A percentile compares a stretch with the other conserved stretches of the same genome.
phyloP scores from a whole-genome alignment of 2,797 vertebrate genomes.

The Coracias cyanogaster region DNA sequence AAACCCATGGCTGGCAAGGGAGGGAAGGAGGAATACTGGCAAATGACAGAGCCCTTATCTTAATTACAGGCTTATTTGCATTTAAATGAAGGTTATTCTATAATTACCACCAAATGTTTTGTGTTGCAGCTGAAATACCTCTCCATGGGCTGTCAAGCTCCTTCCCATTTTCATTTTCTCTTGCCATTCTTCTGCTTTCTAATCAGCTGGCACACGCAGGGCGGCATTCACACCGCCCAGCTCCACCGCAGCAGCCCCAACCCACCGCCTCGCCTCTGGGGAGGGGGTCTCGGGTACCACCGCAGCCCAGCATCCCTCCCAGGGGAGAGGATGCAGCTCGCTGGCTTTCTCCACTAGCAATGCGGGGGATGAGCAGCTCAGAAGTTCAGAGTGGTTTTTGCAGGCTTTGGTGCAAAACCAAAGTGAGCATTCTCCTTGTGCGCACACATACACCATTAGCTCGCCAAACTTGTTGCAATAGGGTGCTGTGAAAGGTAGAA shows the following conservation, averaged over 20 bases:
- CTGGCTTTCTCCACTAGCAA: accelerated
- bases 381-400: not conserved
- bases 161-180: slow-evolving; percentile 81
- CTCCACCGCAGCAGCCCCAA: not conserved
- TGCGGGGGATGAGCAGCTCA: accelerated
- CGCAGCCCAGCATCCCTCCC: not conserved
- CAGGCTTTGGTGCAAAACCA: accelerated
- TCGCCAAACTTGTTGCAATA: not conserved
- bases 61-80: slow-evolving; percentile 87
- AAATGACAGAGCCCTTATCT: slow-evolving; percentile 84
- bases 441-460: not conserved
- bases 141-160: slow-evolving; percentile 81
- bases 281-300: not conserved
- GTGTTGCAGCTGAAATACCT: slow-evolving; percentile 83
- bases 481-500: not conserved
- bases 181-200: slow-evolving; percentile 78
- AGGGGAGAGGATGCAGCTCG: not conserved
- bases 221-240: slow-evolving; percentile 37
- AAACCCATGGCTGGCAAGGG: slow-evolving; percentile 69
- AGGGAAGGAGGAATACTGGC: slow-evolving; percentile 63
- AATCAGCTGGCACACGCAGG: slow-evolving; percentile 67
- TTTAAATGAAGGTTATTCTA: slow-evolving; percentile 87
- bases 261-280: not conserved
- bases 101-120: slow-evolving; percentile 84
- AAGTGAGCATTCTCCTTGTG: not conserved